Conservation (phyloP, 2,113 vertebrate genomes). For the Podarcis muralis region DNA sequence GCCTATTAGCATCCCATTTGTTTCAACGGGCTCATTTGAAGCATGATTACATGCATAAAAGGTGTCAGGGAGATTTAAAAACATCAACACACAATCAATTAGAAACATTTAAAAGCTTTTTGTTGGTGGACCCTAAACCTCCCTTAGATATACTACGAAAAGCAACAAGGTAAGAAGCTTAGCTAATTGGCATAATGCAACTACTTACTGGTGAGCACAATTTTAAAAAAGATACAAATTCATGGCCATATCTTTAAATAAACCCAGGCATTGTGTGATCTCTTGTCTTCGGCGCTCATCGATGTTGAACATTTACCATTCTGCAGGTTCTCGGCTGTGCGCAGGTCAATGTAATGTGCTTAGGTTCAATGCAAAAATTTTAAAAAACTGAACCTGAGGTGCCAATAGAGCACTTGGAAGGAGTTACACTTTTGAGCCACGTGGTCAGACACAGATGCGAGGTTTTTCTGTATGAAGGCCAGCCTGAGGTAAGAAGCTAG, state of each 20-base stretch:
- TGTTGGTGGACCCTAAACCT: neutral
- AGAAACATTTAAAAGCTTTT: slow-evolving; percentile 19
- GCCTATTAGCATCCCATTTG: neutral
- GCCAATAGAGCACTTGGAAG: neutral
- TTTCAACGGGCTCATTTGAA: slow-evolving; percentile 28
- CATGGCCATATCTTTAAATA: neutral
- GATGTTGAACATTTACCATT: neutral
- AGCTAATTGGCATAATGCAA: neutral
- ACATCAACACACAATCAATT: neutral
- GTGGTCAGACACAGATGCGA: too few species aligned
- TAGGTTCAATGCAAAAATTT: neutral
- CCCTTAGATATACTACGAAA: neutral
- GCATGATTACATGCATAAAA: slow-evolving; percentile 18
- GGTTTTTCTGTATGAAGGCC: neutral
- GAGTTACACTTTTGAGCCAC: neutral
- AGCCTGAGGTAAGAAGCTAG: neutral
- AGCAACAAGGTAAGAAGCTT: slow-evolving; percentile 21
- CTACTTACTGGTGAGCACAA: neutral
- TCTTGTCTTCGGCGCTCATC: neutral
- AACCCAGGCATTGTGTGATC: neutral
- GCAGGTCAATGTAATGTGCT: neutral
- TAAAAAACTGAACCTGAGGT: neutral
- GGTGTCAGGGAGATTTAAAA: neutral
- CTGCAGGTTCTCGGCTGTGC: neutral
- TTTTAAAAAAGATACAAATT: neutral